Evolutionary conservation across 2,797 vertebrate species (phyloP), one percentile per base, ranked within the genome.

Genomic region (Ambastaia sidthimunki): DNA sequence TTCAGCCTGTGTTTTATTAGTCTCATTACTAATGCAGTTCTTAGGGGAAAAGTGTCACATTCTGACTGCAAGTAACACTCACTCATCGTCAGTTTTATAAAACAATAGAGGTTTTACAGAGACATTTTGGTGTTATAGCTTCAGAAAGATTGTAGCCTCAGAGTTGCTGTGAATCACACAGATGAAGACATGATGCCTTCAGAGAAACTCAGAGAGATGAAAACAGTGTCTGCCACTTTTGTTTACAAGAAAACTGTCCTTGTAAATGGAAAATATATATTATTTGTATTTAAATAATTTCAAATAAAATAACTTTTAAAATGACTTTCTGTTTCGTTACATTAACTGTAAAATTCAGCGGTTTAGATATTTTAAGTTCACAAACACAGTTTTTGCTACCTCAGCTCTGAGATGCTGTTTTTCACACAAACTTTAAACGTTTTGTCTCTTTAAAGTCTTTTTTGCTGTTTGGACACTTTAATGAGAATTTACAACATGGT

Each of bases 241-340:
- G 94, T 94, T 95, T 94, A 94, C 93, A 96, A 95, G 94, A 94
- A 92, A 94, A 92, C 93, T 95, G 91, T 94, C 94, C 94, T 94
- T 96, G 94, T 93, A 95, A 95, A 92, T 95, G 91, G 93, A 95
- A 93, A 91, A 93, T 93, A 96, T 91, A 90, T 93, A 95, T 93
- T 95, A 94, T 96, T 96, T 97, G 95, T 98, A 96, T 95, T 95
- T 95, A 93, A 94, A 88, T 95, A 95, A 94, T 93, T 96, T 94
- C 94, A 96, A 98, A 97, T 98, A 97, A 98, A 98, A 93, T 85
- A 92, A 92, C 87, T 93, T 92, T 94, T 92, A 92, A 95, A 93
- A 84, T 92, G 60, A 65, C 65, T 47, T 15, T 78, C 71, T 79
- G 83, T 37, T 77, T 59, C 11, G 18, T 59, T 59, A 76, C 21